These are phyloP conservation scores for Epinephelus fuscoguttatus DNA, from an alignment of 2,113 vertebrate species.

Conservation along the genomic window DNA sequence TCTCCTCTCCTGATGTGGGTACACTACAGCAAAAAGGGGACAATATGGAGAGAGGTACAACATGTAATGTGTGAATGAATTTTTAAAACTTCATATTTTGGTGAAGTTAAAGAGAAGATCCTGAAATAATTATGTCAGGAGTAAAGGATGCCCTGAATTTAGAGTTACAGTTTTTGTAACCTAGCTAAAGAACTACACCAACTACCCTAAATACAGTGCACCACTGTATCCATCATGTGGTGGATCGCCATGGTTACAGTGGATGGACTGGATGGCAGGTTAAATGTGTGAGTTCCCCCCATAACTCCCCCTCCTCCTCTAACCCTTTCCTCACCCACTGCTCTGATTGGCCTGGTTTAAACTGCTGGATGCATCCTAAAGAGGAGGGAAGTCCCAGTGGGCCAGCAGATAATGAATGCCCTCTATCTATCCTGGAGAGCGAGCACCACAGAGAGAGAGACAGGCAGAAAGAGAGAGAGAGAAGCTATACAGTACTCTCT, in stretches of 20 bases:
- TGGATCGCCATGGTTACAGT: constrained; percentile 48
- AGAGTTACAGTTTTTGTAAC: no score
- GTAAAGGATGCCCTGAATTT: not conserved
- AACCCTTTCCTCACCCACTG: constrained; percentile 35
- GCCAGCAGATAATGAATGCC: constrained; percentile 78
- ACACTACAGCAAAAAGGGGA: no score
- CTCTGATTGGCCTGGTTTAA: constrained; percentile 71
- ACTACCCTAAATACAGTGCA: constrained; percentile 6
- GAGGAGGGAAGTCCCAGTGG: constrained; percentile 72
- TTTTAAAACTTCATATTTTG: no score
- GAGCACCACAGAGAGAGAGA: constrained; percentile 39
- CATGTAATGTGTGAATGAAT: no score
- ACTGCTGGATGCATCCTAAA: constrained; percentile 75
- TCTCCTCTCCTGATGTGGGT: not conserved
- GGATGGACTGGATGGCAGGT: constrained; percentile 35
- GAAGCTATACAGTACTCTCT: constrained; percentile 52
- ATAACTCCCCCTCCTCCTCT: constrained; percentile 4
- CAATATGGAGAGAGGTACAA: not conserved
- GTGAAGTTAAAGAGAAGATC: not conserved
- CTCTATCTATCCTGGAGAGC: constrained; percentile 75
- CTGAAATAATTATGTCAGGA: not conserved
- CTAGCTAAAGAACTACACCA: not conserved
- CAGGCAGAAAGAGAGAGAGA: constrained; percentile 18
- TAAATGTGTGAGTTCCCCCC: constrained; percentile 28
- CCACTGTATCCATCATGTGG: constrained; percentile 16